phyloP scores from a whole-genome alignment of 2,113 vertebrate genomes.

The Onychorhynchus coronatus region DNA sequence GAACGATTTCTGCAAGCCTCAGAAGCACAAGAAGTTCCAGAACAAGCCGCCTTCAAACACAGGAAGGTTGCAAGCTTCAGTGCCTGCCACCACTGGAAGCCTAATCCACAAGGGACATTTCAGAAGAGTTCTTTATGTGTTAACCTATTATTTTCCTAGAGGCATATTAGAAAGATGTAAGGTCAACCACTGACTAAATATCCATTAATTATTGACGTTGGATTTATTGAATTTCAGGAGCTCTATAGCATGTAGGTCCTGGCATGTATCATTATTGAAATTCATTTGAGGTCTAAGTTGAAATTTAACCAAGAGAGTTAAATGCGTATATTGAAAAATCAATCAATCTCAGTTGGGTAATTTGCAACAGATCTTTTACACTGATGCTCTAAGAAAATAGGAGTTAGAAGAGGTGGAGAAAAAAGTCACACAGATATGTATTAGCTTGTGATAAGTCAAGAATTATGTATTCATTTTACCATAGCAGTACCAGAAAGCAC shows the following conservation, averaged over 20 bases:
- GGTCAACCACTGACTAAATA: not conserved
- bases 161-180: not conserved
- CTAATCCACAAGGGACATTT: not conserved
- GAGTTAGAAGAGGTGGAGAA: not conserved
- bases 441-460: not conserved
- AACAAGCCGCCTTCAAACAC: not conserved
- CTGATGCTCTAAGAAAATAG: not conserved
- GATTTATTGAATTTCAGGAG: not conserved
- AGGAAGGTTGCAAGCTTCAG: not conserved
- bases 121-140: not conserved
- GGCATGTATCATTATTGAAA: not conserved
- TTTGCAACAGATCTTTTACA: conserved; percentile 10
- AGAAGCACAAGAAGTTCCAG: not conserved
- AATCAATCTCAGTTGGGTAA: not conserved
- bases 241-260: not conserved
- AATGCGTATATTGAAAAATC: not conserved
- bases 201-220: not conserved
- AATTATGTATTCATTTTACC: not conserved
- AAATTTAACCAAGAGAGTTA: not conserved
- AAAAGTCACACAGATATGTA: not conserved
- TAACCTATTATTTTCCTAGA: not conserved
- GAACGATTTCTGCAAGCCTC: not conserved
- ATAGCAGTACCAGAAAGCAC: not conserved
- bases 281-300: not conserved
- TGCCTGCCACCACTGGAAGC: not conserved